Percentiles rank a stretch among this genome's conserved stretches.
Evolutionary conservation across 2,888 invertebrate genomes (phyloP).

Genomic region (Parascotia fuliginaria): DNA sequence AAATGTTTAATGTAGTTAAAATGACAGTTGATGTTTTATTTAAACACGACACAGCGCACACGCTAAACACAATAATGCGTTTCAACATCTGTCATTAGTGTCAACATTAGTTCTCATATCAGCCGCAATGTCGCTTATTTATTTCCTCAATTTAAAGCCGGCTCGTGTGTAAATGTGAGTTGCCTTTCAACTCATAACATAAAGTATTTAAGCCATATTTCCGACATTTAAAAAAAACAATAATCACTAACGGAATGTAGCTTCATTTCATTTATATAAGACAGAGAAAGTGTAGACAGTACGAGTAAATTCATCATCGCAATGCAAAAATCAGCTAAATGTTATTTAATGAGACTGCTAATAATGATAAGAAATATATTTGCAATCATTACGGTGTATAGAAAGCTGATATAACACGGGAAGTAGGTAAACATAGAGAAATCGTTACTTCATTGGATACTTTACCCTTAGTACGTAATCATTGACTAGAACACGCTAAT

Average conservation of each 20-base stretch:
- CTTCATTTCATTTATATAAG: constrained; percentile 26
- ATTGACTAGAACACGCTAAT: not conserved
- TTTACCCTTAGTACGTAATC: constrained; percentile 8
- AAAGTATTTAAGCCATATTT: too few species aligned
- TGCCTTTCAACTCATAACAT: too few species aligned
- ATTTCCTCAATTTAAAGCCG: too few species aligned
- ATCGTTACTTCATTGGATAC: constrained; percentile 1
- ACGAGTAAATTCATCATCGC: constrained; percentile 27
- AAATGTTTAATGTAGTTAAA: too few species aligned
- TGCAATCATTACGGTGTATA: constrained; percentile 21
- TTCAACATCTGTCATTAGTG: too few species aligned
- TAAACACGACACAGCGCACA: too few species aligned
- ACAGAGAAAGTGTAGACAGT: constrained; percentile 37
- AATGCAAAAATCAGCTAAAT: constrained; percentile 49
- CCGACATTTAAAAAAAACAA: not conserved
- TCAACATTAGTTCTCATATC: too few species aligned
- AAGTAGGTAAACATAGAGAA: constrained; percentile 19
- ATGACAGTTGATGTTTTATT: too few species aligned
- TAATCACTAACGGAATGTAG: constrained; percentile 4
- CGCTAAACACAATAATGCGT: too few species aligned
- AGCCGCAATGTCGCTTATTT: too few species aligned
- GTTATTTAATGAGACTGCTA: constrained; percentile 43
- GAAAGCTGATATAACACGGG: constrained; percentile 26
- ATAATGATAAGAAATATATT: constrained; percentile 37
- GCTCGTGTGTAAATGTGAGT: too few species aligned